Evolutionary conservation across 2,797 vertebrate genomes (phyloP), one percentile per base, ranked within the genome.

Genomic region (Ceryle rudis): DNA sequence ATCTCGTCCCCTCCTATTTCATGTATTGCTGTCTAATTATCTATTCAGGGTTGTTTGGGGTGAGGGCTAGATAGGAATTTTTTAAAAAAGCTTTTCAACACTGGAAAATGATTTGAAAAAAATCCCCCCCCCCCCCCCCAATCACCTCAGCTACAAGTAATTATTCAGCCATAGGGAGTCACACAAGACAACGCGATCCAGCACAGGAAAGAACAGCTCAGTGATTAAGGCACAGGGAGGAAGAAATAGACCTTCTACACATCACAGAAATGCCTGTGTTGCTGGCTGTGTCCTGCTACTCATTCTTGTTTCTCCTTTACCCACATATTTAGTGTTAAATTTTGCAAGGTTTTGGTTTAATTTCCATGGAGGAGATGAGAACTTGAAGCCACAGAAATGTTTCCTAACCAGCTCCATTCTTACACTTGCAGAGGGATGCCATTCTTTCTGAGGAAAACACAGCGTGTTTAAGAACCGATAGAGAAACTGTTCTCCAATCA

Each of bases 61-160:
- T n/a, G 7, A 60, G 14, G 72, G 28, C 21, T 15, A 47, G 55
- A 14, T 4, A 21, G n/a, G 69, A 60, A 8, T 21, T 18, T 11
- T 25, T 2, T 0, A 31, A 61, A 41, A 20, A 3, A 18, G 14
- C 5, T 71, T 85, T 58, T 82, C 25, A 66, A 11, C 21, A 4
- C 37, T 10, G 10, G 29, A 5, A 69, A 81, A 42, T 3, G 6
- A 6, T 42, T 44, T n/a, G 33, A n/a, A 39, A 18, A 33, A 22
- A 28, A 2, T 0, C 2, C 9, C 18, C 18, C 5, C 0, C 15
- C 0, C 5, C 9, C 18, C 18, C 5, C 0, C 15, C 0, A 5
- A 35, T 44, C 21, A 1, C 92, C 31, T 17, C 42, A 3, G 35
- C 16, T 11, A 17, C 49, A 28, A 66, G 18, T 5, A 26, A 37